Base-by-base conservation (phyloP, 2,888 invertebrate species). In the Panopea generosa region DNA sequence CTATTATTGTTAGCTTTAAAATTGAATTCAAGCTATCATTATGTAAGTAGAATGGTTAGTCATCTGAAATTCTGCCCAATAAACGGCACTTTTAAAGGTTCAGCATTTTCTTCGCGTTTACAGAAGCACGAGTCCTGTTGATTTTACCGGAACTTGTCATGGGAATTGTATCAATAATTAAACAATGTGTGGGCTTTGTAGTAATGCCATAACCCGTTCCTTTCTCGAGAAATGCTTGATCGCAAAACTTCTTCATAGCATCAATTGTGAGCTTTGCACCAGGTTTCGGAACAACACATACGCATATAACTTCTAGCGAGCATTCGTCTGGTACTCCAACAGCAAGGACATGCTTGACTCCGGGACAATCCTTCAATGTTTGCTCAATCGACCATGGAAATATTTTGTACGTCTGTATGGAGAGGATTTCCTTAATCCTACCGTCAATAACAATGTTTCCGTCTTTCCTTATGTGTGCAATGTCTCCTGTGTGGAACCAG, bases 291-390 rank as follows among this genome's bases (percentile, higher is more conserved):
- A 60, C 50, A 2, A 68, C 55, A 45, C 59, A 59, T 24, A 60
- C 68, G 52, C 68, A 68, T 20, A 68, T 20, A 22, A 43, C 60
- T 20, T 68, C 29, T n/a, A 16, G n/a, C 2, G 60, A 27, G 14
- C 59, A 18, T 16, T 22, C 18, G 27, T 68, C 50, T 16, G 68
- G 68, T 2, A 68, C 68, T n/a, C 68, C 68, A n/a, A 68, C 59
- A 2, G 60, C 68, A 14, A 60, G n/a, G 18, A 45, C 68, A 3
- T 7, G 6, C 18, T 59, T 40, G 9, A 43, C 59, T 18, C 60
- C 68, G 9, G 50, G 59, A 40, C 49, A 60, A 9, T n/a, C n/a
- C n/a, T n/a, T n/a, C n/a, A n/a, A n/a, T n/a, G n/a, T n/a, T n/a
- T n/a, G n/a, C n/a, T n/a, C n/a, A n/a, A n/a, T n/a, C n/a, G n/a